These are phyloP conservation scores for Brachylomia viminalis DNA, from an alignment of 2,888 invertebrate species.

Conservation along the genomic window DNA sequence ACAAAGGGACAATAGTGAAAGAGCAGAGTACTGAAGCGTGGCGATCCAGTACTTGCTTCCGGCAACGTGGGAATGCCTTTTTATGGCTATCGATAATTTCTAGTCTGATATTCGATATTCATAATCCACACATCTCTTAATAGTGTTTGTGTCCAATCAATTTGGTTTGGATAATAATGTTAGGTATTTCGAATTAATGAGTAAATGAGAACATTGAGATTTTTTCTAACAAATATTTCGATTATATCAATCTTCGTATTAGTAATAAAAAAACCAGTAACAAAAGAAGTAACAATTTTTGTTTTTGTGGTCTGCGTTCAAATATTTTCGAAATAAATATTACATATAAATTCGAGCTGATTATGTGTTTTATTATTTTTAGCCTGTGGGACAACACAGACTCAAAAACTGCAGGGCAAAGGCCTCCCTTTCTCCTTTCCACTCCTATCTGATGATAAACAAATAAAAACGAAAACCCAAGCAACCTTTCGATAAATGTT, in stretches of 20 bases:
- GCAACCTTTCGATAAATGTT: neutral
- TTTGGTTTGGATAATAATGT: constrained; percentile 19
- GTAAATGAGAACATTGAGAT: neutral
- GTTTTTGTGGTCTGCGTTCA: neutral
- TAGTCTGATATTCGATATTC: constrained; percentile 74
- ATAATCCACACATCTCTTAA: constrained; percentile 58
- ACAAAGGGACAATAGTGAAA: constrained; percentile 87
- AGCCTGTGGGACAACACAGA: no score
- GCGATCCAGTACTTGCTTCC: constrained; percentile 84
- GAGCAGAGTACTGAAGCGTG: constrained; percentile 88
- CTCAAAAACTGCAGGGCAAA: no score
- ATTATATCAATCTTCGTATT: neutral
- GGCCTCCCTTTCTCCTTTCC: no score
- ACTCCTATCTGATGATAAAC: no score
- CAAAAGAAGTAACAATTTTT: neutral
- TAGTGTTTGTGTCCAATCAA: constrained; percentile 34
- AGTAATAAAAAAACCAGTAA: no score
- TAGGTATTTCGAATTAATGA: constrained; percentile 4
- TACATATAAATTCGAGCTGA: neutral
- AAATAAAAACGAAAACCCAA: neutral
- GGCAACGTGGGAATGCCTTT: constrained; percentile 87
- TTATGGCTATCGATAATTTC: constrained; percentile 80
- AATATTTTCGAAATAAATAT: no score
- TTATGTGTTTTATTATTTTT: no score
- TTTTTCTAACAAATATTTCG: neutral